These are phyloP conservation scores for Theodoxus fluviatilis DNA, from an alignment of 2,888 invertebrate species.

Conservation along the genomic window DNA sequence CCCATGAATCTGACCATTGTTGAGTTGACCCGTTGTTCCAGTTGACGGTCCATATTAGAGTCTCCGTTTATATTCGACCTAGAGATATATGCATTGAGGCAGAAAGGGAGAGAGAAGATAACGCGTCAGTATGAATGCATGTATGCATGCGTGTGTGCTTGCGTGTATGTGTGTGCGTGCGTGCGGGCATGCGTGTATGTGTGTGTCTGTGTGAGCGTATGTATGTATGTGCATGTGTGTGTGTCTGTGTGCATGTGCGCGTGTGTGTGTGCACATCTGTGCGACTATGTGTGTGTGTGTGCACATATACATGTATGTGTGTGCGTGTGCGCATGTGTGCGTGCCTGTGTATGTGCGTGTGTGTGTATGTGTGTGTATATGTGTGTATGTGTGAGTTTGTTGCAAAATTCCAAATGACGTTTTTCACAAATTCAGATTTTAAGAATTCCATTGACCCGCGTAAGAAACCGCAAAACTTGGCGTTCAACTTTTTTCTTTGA, in stretches of 20 bases:
- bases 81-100: too few species aligned
- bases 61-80: too few species aligned
- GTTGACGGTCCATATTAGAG: too few species aligned
- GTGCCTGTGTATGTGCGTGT: slow-evolving; percentile 15
- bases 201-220: slow-evolving; percentile 7
- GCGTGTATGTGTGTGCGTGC: too few species aligned
- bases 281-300: not conserved
- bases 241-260: slow-evolving; percentile 4
- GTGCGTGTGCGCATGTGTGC: not conserved
- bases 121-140: not conserved
- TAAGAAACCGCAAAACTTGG: too few species aligned
- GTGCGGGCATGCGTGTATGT: not conserved
- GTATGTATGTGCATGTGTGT: not conserved
- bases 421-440: too few species aligned
- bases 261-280: not conserved
- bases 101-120: too few species aligned
- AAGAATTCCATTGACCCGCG: too few species aligned
- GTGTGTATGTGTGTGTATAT: slow-evolving; percentile 22
- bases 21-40: too few species aligned
- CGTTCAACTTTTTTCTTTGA: too few species aligned
- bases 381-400: slow-evolving; percentile 20
- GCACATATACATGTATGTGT: not conserved
- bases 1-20: too few species aligned
- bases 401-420: too few species aligned
- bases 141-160: slow-evolving; percentile 1